These are phyloP conservation scores for Drosophila cracens DNA, from an alignment of 2,888 invertebrate genomes.

Conservation along the genomic window DNA sequence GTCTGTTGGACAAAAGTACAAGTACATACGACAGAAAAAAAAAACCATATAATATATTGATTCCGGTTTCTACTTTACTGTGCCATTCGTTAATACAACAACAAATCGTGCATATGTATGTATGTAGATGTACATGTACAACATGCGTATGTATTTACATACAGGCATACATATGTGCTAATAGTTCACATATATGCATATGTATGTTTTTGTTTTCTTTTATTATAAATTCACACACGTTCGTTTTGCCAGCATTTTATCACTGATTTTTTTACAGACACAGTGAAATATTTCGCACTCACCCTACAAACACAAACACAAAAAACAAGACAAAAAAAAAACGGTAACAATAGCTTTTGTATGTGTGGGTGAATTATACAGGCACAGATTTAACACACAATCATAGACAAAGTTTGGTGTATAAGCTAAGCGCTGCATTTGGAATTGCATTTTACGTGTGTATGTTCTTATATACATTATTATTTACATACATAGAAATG, in stretches of 20 bases:
- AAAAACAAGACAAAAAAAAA: constrained; percentile 17
- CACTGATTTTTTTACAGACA: constrained; percentile 40
- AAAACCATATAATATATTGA: constrained; percentile 56
- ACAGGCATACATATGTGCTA: constrained; percentile 12
- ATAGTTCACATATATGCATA: constrained; percentile 21
- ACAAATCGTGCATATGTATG: constrained; percentile 16
- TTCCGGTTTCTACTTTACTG: constrained; percentile 76
- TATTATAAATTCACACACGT: constrained; percentile 54
- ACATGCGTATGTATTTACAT: background rate
- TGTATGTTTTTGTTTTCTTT: constrained; percentile 39
- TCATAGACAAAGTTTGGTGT: constrained; percentile 4
- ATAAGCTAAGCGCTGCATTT: constrained; percentile 29
- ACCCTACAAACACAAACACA: constrained; percentile 41
- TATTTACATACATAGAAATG: constrained; percentile 20
- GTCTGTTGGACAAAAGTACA: constrained; percentile 33
- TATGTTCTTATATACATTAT: constrained; percentile 15
- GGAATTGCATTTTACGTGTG: constrained; percentile 31
- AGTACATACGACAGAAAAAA: constrained; percentile 48
- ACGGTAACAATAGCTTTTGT: constrained; percentile 32
- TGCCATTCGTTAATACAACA: constrained; percentile 62
- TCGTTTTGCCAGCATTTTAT: constrained; percentile 56
- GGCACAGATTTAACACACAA: constrained; percentile 17
- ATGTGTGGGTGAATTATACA: constrained; percentile 17
- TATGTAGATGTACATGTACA: constrained; percentile 12
- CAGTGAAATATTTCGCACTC: constrained; percentile 47